A percentile compares a stretch with the other conserved stretches of the same genome.
Evolutionary conservation across 2,797 vertebrate species (phyloP).

Genomic region (Sebastes itinus): DNA sequence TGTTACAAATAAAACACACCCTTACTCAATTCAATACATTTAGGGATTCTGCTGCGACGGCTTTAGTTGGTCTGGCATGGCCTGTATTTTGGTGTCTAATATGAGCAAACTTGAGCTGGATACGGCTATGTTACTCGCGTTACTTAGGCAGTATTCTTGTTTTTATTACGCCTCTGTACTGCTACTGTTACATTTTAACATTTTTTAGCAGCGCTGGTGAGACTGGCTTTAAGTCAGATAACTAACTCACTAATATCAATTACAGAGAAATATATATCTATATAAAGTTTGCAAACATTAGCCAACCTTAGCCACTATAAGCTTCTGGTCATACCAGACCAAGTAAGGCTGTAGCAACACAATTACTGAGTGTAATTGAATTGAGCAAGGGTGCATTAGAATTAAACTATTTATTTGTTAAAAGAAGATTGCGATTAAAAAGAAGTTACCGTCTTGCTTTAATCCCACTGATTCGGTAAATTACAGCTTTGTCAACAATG

Average conservation of each 20-base stretch:
- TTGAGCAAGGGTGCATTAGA: too few species aligned
- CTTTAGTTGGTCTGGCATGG: too few species aligned
- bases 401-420: too few species aligned
- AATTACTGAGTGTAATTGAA: background rate
- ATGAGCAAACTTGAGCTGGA: background rate
- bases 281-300: background rate
- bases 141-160: background rate
- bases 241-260: background rate
- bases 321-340: background rate
- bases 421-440: too few species aligned
- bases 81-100: background rate
- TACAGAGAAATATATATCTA: background rate
- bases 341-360: background rate
- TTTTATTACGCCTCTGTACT: background rate
- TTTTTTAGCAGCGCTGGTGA: background rate
- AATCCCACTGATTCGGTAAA: background rate
- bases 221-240: background rate
- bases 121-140: background rate
- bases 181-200: background rate
- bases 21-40: background rate
- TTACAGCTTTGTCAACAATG: too few species aligned
- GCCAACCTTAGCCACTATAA: background rate
- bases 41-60: background rate
- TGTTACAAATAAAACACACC: background rate
- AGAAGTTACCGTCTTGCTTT: too few species aligned